phyloP scores from a whole-genome alignment of 2,888 invertebrate species.

The Harpalus rubripes region DNA sequence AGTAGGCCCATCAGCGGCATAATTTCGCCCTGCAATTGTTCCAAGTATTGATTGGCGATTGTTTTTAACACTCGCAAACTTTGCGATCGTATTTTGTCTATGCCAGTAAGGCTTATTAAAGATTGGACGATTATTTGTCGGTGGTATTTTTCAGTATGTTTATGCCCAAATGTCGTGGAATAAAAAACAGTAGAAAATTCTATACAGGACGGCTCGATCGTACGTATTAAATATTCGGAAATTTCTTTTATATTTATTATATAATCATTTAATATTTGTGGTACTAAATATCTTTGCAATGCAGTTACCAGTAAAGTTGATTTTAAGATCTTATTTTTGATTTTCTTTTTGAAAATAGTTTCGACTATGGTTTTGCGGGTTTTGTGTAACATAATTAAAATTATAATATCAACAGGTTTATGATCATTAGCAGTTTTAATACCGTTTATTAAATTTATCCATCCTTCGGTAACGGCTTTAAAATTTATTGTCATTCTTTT shows the following conservation, averaged over 20 bases:
- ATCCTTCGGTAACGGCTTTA: constrained; percentile 80
- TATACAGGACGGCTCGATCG: constrained; percentile 78
- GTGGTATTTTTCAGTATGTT: constrained; percentile 71
- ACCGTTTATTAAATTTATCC: constrained; percentile 80
- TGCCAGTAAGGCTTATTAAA: constrained; percentile 73
- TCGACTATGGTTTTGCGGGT: constrained; percentile 82
- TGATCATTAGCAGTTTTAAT: constrained; percentile 79
- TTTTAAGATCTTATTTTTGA: constrained; percentile 82
- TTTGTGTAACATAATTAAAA: constrained; percentile 83
- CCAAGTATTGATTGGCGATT: constrained; percentile 68
- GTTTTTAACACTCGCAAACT: constrained; percentile 72
- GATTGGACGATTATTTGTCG: constrained; percentile 73
- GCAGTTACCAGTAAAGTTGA: constrained; percentile 80
- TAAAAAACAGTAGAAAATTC: constrained; percentile 82
- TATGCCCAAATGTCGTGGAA: constrained; percentile 77
- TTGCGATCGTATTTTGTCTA: constrained; percentile 71
- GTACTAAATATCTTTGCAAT: constrained; percentile 79
- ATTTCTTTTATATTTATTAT: constrained; percentile 80
- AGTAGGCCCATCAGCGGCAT: constrained; percentile 83
- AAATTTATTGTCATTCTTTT: constrained; percentile 80
- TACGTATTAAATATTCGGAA: constrained; percentile 79
- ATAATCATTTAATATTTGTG: constrained; percentile 78
- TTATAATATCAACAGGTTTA: constrained; percentile 84
- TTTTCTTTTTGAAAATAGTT: constrained; percentile 81
- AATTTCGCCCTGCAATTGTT: constrained; percentile 80